Base-by-base conservation (phyloP, 2,888 invertebrate species). In the Trachelus tabidus region DNA sequence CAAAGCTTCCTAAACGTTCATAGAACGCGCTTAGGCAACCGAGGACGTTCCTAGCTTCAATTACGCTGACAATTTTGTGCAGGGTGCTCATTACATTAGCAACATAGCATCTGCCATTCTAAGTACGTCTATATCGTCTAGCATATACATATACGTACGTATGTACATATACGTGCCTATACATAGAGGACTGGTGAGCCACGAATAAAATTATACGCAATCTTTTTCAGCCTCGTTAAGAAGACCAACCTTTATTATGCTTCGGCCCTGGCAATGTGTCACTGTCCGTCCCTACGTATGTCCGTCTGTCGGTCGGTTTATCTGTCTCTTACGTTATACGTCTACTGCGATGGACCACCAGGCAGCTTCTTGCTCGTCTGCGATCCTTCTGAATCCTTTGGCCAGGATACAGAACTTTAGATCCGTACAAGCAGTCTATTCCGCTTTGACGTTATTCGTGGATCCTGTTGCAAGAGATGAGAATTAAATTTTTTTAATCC, bases 21-120 rank as follows among this genome's bases (percentile, higher is more conserved):
- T 85, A 88, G 86, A 85, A 86, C 83, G 79, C 83, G 81, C 85
- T 89, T 89, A 86, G 86, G 89, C 88, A 88, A 89, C 85, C 85
- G 85, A 83, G 84, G 82, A 85, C 81, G 76, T 85, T 85, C 83
- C 85, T 87, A 85, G 86, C 84, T 89, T 87, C 83, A 86, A 89
- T 89, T 89, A 87, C 89, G 88, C 89, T 89, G 89, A 89, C 86
- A 34, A 23, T 23, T 56, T 56, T 56, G 56, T 56, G 9, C 56
- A 56, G 56, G 56, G 56, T 56, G 56, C 56, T 56, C 56, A 56
- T 56, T 56, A 56, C 56, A 56, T 56, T 56, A 23, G 56, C 56
- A 23, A 23, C 23, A 56, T 56, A 56, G 23, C 23, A 56, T 56
- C 56, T 15, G 23, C 23, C 56, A 56, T 56, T 56, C 23, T 56